Conservation (phyloP, 2,888 invertebrate species). For the Drosophila incognita region DNA sequence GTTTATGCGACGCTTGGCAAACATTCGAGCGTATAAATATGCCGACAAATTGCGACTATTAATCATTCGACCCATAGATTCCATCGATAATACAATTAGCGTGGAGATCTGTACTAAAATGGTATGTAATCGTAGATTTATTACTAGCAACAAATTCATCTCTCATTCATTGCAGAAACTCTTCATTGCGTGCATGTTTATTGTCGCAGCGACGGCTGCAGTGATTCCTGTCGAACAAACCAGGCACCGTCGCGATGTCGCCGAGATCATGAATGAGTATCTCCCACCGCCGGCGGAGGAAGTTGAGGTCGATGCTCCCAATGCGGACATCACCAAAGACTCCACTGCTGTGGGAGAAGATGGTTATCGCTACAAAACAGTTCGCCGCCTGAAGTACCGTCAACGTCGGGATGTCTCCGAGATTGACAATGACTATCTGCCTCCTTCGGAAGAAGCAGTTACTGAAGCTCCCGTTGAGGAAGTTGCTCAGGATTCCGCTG, state of each 20-base stretch:
- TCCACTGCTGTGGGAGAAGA: constrained; percentile 65
- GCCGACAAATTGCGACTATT: constrained; percentile 73
- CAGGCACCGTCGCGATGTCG: constrained; percentile 80
- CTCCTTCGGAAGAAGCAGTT: constrained; percentile 29
- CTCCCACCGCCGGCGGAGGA: constrained; percentile 63
- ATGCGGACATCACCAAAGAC: constrained; percentile 54
- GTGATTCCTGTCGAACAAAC: constrained; percentile 78
- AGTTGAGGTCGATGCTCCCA: constrained; percentile 44
- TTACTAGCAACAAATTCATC: constrained; percentile 8
- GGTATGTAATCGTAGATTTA: constrained; percentile 55
- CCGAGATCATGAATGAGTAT: constrained; percentile 72
- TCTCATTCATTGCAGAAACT: constrained; percentile 64
- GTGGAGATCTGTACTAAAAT: constrained; percentile 71
- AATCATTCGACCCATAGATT: constrained; percentile 81
- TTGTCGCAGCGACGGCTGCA: constrained; percentile 80
- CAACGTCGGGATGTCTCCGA: constrained; percentile 78
- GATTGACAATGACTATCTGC: constrained; percentile 69
- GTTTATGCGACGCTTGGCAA: constrained; percentile 50
- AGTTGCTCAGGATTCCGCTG: constrained; percentile 27
- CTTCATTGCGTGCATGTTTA: constrained; percentile 71
- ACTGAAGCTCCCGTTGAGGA: constrained; percentile 36
- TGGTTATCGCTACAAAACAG: constrained; percentile 79
- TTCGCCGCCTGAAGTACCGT: constrained; percentile 73
- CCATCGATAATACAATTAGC: constrained; percentile 76
- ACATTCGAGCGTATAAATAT: constrained; percentile 79